phyloP scores from a whole-genome alignment of 2,113 vertebrate species.

The Ptilonorhynchus violaceus region DNA sequence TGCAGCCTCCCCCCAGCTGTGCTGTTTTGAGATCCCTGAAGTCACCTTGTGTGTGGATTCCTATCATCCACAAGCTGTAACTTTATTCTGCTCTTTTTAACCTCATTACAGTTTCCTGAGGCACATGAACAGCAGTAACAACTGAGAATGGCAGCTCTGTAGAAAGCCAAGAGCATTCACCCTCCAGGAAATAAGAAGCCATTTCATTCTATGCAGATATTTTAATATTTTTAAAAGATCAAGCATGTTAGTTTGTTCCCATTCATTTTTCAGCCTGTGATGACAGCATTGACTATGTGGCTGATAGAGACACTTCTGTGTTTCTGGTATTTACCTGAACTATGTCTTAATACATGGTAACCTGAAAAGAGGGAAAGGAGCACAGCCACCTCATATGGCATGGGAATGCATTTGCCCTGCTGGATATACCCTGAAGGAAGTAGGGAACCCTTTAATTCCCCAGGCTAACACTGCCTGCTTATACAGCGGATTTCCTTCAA shows the following conservation, averaged over 20 bases:
- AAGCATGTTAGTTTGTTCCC: not conserved
- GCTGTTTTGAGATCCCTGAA: not conserved
- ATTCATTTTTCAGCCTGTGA: not conserved
- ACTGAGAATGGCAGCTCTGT: not conserved
- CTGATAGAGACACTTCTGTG: not conserved
- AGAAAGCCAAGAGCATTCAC: not conserved
- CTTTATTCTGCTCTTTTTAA: not conserved
- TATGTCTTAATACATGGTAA: not conserved
- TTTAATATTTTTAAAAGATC: not conserved
- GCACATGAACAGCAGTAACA: not conserved
- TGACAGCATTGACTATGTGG: not conserved
- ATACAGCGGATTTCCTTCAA: not conserved
- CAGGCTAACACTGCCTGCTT: not conserved
- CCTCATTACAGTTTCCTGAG: not conserved
- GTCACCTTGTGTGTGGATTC: not conserved
- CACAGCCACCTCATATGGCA: not conserved
- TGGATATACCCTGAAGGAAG: not conserved
- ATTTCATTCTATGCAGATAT: not conserved
- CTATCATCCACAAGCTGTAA: not conserved
- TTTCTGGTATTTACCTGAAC: not conserved
- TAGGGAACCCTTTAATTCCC: not conserved
- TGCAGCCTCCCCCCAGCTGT: fast-evolving
- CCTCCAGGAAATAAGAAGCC: not conserved
- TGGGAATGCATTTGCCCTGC: not conserved
- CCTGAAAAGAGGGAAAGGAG: not conserved